Evolutionary conservation across 2,888 invertebrate genomes (phyloP).

Genomic region (Mactromeris polynyma): DNA sequence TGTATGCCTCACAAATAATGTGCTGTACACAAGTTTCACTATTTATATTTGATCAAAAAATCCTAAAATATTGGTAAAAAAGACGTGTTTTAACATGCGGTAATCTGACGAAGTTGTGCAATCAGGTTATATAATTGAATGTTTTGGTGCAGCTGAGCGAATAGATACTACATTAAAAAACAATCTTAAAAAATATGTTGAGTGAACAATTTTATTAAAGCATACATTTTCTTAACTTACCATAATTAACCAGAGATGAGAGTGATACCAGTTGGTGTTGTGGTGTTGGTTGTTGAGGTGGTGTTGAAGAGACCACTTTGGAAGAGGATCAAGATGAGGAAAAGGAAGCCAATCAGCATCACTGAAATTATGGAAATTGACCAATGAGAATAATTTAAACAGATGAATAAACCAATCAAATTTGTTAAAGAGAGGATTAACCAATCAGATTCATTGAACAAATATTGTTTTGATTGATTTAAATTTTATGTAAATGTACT

Average conservation of each 20-base stretch:
- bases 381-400: not conserved
- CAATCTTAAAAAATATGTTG: no score
- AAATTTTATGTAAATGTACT: not conserved
- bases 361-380: constrained; percentile 27
- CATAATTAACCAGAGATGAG: constrained; percentile 30
- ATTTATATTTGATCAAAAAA: no score
- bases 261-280: constrained; percentile 19
- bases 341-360: constrained; percentile 41
- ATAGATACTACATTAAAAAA: no score
- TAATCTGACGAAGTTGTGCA: no score
- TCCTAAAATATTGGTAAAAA: no score
- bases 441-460: not conserved
- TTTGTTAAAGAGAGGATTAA: not conserved
- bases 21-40: no score
- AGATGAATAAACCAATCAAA: not conserved
- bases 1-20: no score
- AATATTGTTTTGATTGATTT: not conserved
- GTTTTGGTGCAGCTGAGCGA: no score
- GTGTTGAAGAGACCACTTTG: constrained; percentile 39
- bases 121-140: no score
- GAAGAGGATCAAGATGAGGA: constrained; percentile 40
- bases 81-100: no score
- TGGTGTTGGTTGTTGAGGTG: constrained; percentile 17
- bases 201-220: not conserved
- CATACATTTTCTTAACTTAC: not conserved